Conservation (phyloP, 2,113 vertebrate genomes). For the Chaetops frenatus region DNA sequence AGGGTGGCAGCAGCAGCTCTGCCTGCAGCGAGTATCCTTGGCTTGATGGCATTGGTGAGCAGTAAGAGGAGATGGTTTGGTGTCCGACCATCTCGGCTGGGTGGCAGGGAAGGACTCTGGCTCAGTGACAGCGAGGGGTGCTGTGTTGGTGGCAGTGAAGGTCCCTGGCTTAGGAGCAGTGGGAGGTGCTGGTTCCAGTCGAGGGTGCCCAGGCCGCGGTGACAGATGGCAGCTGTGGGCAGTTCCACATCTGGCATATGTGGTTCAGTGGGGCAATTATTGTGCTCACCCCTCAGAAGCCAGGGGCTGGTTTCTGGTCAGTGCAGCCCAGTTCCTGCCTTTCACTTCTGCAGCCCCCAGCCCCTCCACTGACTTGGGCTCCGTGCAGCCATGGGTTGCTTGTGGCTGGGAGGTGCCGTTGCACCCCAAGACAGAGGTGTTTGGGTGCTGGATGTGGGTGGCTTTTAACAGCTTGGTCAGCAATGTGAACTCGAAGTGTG, state of each 20-base stretch:
- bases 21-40: neutral
- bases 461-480: neutral
- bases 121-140: neutral
- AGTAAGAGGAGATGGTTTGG: neutral
- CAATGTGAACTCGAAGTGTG: fast-evolving
- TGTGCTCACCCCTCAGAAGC: neutral
- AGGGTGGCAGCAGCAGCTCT: neutral
- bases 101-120: neutral
- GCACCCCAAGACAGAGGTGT: neutral
- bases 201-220: neutral
- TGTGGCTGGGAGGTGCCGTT: neutral
- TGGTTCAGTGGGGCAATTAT: neutral
- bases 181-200: neutral
- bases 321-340: neutral
- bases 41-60: neutral
- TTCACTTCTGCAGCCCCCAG: neutral
- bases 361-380: neutral
- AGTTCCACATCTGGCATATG: neutral
- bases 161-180: neutral
- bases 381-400: neutral
- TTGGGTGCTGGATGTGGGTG: neutral
- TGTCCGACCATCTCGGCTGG: neutral
- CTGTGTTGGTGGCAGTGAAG: neutral
- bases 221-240: fast-evolving
- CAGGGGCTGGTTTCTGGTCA: neutral